Evolutionary conservation across 2,113 vertebrate genomes (phyloP), one percentile per base, ranked within the genome.

Genomic region (Diphyllodes magnificus): DNA sequence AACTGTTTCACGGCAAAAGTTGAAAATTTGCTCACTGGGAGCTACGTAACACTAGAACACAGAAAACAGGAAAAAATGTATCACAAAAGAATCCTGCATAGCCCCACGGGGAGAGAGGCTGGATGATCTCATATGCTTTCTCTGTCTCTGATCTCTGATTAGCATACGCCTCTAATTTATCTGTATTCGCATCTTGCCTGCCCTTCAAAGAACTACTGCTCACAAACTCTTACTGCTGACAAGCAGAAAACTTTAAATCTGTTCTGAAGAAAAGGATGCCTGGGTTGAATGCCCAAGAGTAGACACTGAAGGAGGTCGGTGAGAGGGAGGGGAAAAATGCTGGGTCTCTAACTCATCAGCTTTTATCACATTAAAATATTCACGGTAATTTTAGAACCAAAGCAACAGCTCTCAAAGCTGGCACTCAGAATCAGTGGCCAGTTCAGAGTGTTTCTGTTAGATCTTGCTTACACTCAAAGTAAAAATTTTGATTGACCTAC

Each of bases 101-200:
- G 61, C 28, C 61, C 39, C 78, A 25, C 0, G 0, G 45, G 45
- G 84, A 82, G 57, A 65, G 13, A 71, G 69, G n/a, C 14, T 70
- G 57, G 70, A 76, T 91, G 87, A 95, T 77, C 59, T 80, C 82
- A 77, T 35, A 18, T 23, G 20, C 50, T 70, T 82, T 63, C 71
- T 91, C 77, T 86, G 23, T 68, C 65, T 92, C 84, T 91, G 81
- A 89, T 85, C 56, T 91, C 73, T 79, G 77, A 95, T 85, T 54
- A 85, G 33, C 54, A 77, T 37, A 72, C 0, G 1, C 47, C 39
- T 91, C 19, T 88, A 87, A 96, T 95, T 95, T 95, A 91, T 95
- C 86, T 90, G 57, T 76, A 63, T 35, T 82, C 1, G 0, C 50
- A 93, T 91, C 93, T 94, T 1, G 0, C 23, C 31, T 93, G 51